Evolutionary conservation across 2,797 vertebrate species (phyloP).

Genomic region (Gambusia yucatana): DNA sequence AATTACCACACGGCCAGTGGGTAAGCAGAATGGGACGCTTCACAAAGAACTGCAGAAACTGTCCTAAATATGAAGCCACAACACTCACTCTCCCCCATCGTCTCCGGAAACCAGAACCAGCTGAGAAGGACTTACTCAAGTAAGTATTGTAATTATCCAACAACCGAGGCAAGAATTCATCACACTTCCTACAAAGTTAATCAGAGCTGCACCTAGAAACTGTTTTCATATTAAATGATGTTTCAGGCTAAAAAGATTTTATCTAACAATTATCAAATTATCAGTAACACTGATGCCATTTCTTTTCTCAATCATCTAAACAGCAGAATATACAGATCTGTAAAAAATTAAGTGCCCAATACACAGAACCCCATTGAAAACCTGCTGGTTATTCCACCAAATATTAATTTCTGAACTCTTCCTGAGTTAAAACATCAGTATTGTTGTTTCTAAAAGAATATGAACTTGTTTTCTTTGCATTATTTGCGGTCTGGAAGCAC

Average conservation of each 20-base stretch:
- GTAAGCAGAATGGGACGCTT: constrained; percentile 73
- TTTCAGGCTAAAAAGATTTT: not conserved
- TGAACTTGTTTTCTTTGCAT: too few species aligned
- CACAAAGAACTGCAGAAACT: constrained; percentile 62
- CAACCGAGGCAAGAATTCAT: not conserved
- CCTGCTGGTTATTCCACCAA: too few species aligned
- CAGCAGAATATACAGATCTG: not conserved
- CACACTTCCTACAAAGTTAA: not conserved
- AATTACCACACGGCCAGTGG: constrained; percentile 70
- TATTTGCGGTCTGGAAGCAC: too few species aligned
- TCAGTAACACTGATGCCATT: not conserved
- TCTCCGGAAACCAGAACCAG: constrained; percentile 61
- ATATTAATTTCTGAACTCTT: too few species aligned
- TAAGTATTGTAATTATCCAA: not conserved
- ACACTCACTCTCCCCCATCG: constrained; percentile 53
- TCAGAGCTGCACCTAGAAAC: not conserved
- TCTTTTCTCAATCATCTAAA: not conserved
- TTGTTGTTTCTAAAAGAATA: too few species aligned
- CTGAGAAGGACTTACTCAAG: constrained; percentile 24
- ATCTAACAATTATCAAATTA: not conserved
- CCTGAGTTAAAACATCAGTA: too few species aligned
- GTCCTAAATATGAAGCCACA: constrained; percentile 63
- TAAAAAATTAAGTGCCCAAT: too few species aligned
- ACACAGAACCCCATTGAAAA: too few species aligned
- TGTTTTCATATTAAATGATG: constrained; percentile 2